Evolutionary conservation across 2,888 invertebrate genomes (phyloP).

Genomic region (Scaeva pyrastri): DNA sequence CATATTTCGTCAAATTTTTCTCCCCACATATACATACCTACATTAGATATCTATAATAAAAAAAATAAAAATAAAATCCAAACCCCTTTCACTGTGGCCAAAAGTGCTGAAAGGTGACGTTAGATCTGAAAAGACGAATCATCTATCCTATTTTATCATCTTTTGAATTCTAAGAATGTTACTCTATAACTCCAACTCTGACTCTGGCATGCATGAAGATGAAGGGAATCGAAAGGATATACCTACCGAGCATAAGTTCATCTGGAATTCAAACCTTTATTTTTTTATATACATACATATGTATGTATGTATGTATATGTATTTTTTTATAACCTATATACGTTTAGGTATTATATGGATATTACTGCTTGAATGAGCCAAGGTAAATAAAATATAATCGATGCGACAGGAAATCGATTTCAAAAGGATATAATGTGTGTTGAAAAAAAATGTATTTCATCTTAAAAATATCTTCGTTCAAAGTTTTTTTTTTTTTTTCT

Average conservation of each 20-base stretch:
- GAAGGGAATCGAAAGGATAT: no score
- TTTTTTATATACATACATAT: neutral
- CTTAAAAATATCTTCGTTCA: neutral
- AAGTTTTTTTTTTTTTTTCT: no score
- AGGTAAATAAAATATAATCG: conserved; percentile 49
- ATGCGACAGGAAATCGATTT: conserved; percentile 55
- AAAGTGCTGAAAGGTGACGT: conserved; percentile 13
- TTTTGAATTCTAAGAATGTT: conserved; percentile 30
- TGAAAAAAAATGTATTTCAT: neutral
- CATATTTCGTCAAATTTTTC: neutral
- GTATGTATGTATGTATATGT: neutral
- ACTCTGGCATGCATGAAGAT: conserved; percentile 24
- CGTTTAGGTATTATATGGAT: neutral
- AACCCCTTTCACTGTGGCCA: neutral
- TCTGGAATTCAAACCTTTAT: conserved; percentile 33
- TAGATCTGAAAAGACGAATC: conserved; percentile 20
- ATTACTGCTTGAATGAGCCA: conserved; percentile 6
- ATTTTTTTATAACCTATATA: no score
- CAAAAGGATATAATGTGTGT: conserved; percentile 20
- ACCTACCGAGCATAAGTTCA: neutral
- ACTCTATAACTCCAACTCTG: neutral
- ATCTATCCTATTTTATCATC: conserved; percentile 25
- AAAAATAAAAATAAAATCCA: neutral
- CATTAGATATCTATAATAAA: neutral
- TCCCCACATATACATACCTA: no score